Evolutionary conservation across 2,888 invertebrate genomes (phyloP).

Genomic region (Mycalesis mineus): DNA sequence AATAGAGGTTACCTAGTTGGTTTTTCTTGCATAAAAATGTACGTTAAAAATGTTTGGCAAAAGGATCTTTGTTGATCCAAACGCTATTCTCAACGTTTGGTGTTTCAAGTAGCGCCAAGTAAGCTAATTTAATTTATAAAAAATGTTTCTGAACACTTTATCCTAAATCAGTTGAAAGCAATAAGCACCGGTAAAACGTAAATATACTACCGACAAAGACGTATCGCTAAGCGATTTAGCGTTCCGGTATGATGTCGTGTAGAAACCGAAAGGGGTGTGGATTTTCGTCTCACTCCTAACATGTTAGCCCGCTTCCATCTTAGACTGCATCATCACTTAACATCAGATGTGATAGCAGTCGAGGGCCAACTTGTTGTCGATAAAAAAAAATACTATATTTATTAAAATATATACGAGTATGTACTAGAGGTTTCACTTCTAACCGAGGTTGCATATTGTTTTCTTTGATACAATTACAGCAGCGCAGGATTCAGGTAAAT

Average conservation of each 20-base stretch:
- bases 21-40: background rate
- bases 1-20: slow-evolving; percentile 13
- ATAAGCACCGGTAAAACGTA: background rate
- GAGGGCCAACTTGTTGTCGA: no score
- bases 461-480: slow-evolving; percentile 17
- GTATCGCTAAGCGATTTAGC: no score
- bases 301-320: no score
- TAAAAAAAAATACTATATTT: no score
- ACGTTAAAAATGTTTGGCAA: slow-evolving; percentile 3
- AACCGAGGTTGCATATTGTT: slow-evolving; percentile 5
- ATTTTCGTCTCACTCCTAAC: no score
- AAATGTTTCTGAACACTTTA: background rate
- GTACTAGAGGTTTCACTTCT: no score
- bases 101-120: slow-evolving; percentile 2
- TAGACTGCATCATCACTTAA: no score
- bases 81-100: background rate
- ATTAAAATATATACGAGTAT: no score
- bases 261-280: no score
- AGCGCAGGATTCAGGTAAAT: slow-evolving; percentile 30
- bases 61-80: background rate
- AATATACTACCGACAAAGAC: background rate
- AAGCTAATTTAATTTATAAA: slow-evolving; percentile 3
- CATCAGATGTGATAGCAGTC: no score
- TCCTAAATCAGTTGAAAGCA: background rate
- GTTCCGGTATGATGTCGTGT: no score